Evolutionary conservation across 2,888 invertebrate genomes (phyloP).

Genomic region (Eupithecia centaureata): DNA sequence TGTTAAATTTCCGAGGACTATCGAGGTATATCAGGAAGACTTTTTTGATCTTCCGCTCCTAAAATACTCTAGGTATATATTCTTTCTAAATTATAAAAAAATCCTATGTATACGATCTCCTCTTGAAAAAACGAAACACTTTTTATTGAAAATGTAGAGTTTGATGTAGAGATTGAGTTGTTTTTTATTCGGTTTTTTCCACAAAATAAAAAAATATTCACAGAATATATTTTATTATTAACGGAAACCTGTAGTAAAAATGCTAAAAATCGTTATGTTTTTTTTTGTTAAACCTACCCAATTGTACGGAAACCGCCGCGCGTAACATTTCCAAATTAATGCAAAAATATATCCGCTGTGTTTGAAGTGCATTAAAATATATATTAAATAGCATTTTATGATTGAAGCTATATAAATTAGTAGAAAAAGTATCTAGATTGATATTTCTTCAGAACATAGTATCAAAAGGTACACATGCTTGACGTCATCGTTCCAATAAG

Average conservation of each 20-base stretch:
- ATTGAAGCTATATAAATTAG: not conserved
- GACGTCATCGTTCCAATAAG: conserved; percentile 46
- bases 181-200: too few species aligned
- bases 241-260: not conserved
- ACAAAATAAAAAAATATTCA: too few species aligned
- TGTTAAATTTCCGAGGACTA: not conserved
- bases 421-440: conserved; percentile 10
- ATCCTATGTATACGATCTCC: not conserved
- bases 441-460: conserved; percentile 27
- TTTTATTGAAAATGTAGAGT: not conserved
- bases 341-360: not conserved
- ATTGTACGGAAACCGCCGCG: not conserved
- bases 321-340: conserved; percentile 9
- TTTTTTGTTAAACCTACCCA: not conserved
- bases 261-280: not conserved
- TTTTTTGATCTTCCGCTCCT: not conserved
- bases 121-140: not conserved
- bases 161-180: too few species aligned
- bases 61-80: not conserved
- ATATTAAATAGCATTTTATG: conserved; percentile 2
- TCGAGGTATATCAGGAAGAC: not conserved
- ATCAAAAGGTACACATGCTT: conserved; percentile 34
- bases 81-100: not conserved
- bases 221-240: too few species aligned
- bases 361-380: conserved; percentile 16